Conservation (phyloP, 2,113 vertebrate species). For the Anolis carolinensis region DNA sequence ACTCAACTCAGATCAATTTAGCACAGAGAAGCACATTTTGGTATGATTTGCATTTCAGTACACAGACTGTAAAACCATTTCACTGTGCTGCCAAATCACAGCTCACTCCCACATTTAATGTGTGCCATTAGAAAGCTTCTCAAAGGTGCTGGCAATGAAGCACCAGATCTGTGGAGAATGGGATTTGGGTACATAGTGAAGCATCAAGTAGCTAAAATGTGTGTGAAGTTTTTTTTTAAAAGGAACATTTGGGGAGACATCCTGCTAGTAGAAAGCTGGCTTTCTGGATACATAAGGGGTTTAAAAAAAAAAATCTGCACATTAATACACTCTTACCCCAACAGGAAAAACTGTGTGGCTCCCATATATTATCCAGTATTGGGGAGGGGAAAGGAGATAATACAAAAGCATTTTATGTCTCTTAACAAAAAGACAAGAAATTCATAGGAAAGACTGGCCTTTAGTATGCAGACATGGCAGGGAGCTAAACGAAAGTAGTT, state of each 20-base stretch:
- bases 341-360: constrained; percentile 14
- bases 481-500: constrained; percentile 43
- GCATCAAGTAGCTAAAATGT: not conserved
- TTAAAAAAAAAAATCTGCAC: constrained; percentile 22
- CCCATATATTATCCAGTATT: constrained; percentile 53
- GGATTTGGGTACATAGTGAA: not conserved
- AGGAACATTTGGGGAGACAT: not conserved
- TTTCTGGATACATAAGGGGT: not conserved
- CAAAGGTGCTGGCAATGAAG: not conserved
- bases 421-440: constrained; percentile 45
- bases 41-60: not conserved
- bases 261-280: not conserved
- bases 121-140: not conserved
- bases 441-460: constrained; percentile 50
- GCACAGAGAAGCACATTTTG: not conserved
- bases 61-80: not conserved
- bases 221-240: not conserved
- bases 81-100: not conserved
- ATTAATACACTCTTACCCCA: constrained; percentile 37
- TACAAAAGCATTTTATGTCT: constrained; percentile 1
- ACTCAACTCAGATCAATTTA: not conserved
- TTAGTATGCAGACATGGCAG: constrained; percentile 20
- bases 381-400: constrained; percentile 21
- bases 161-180: not conserved
- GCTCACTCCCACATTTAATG: not conserved